Conservation (phyloP, 2,113 vertebrate species). For the Bubo scandiacus region DNA sequence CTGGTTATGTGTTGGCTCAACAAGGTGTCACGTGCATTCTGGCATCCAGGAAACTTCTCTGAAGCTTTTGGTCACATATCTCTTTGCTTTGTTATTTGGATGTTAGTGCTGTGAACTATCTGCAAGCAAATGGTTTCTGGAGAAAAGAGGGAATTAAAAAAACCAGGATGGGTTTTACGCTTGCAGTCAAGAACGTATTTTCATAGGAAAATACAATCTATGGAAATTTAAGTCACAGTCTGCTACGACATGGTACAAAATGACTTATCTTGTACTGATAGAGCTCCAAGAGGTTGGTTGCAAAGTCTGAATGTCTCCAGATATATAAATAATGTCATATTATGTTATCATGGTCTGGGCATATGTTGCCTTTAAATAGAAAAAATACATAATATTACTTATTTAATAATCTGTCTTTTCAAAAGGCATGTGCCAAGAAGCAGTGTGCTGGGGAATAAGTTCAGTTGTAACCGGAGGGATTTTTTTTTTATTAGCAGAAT, state of each 20-base stretch:
- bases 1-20: background rate
- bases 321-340: background rate
- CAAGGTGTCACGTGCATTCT: rapidly evolving
- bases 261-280: background rate
- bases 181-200: background rate
- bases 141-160: background rate
- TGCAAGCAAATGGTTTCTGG: background rate
- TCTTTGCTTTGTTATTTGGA: background rate
- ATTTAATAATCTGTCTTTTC: background rate
- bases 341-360: background rate
- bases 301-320: background rate
- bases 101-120: background rate
- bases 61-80: background rate
- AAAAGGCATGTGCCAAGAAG: background rate
- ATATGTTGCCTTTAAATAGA: background rate
- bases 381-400: background rate
- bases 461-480: background rate
- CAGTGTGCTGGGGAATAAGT: background rate
- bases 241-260: background rate
- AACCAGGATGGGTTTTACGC: background rate
- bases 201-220: background rate
- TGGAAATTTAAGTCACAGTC: background rate
- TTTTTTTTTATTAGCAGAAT: background rate
- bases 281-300: background rate
- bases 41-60: background rate